Base-by-base conservation (phyloP, 92 coral and sea anemone species). In the Porites rus region DNA sequence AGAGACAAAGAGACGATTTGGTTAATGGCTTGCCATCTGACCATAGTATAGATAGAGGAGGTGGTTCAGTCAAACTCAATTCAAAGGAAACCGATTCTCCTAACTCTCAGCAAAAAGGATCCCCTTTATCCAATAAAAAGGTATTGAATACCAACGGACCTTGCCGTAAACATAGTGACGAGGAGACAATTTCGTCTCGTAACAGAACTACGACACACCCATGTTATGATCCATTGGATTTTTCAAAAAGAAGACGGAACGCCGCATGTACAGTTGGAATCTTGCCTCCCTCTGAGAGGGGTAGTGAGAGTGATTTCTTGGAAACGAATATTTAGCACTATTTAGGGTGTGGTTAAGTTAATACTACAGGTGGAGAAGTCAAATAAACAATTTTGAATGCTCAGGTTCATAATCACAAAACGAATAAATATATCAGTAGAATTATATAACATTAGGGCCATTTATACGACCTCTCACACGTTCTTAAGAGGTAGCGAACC, bases 261-360 rank as follows among this genome's bases (percentile, higher is more conserved):
- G 87, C 87, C 1, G 81, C 80, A 10, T 83, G 87, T 13, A 63
- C 87, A 8, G 87, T 83, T 16, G 72, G 80, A 10, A 83, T 74
- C 17, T 74, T 83, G 53, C 46, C 80, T 13, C 79, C 86, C 3
- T 20, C 50, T 64, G 91, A 62, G 21, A 59, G 74, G n/a, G 87
- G 76, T 5, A 83, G 80, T 65, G 91, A 87, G 9, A 85, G 84
- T 6, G 94, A 92, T 65, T 92, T 88, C 78, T 69, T 92, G 72
- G 94, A 92, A 80, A 92, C 94, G 3, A 92, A 92, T 69, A 92
- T 92, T 78, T 92, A 81, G 73, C 0, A 63, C 46, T 38, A 0
- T 38, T 38, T 38, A 38, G 46, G 46, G 46, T 38, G 46, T 38
- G 46, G 46, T 38, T 38, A 38, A 0, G 7, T 38, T 4, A 38